These are phyloP conservation scores for Lagria hirta DNA, from an alignment of 2,888 invertebrate genomes.

Conservation along the genomic window DNA sequence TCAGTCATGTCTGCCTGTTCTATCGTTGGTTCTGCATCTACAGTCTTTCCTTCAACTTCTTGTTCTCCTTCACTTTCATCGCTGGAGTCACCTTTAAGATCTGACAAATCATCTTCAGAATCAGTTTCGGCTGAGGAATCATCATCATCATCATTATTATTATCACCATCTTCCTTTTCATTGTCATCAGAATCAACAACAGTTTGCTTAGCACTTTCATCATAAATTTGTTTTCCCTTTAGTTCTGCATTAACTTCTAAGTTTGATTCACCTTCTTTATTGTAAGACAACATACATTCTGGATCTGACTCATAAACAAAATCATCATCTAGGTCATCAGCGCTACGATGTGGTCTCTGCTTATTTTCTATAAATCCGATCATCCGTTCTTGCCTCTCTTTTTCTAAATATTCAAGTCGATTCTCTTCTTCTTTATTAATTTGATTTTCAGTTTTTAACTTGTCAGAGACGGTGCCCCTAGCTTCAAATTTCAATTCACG, in stretches of 20 bases:
- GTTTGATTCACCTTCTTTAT: constrained; percentile 46
- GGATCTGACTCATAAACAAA: constrained; percentile 64
- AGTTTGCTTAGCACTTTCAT: constrained; percentile 32
- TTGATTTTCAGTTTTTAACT: constrained; percentile 81
- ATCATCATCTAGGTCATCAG: constrained; percentile 87
- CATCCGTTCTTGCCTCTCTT: constrained; percentile 79
- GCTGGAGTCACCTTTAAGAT: constrained; percentile 55
- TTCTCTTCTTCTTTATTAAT: constrained; percentile 77
- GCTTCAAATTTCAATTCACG: constrained; percentile 81
- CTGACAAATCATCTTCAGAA: constrained; percentile 53
- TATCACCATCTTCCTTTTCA: constrained; percentile 27
- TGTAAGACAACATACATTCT: constrained; percentile 46
- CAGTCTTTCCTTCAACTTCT: constrained; percentile 37
- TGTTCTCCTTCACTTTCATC: constrained; percentile 50
- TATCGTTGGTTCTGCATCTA: constrained; percentile 27
- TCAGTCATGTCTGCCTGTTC: constrained; percentile 40
- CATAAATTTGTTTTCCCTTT: constrained; percentile 40
- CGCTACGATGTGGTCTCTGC: constrained; percentile 63
- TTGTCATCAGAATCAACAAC: too few species aligned
- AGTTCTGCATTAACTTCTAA: constrained; percentile 49
- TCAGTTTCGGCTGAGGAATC: constrained; percentile 37
- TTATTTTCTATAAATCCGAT: constrained; percentile 56
- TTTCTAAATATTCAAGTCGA: constrained; percentile 74
- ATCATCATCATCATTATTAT: constrained; percentile 42
- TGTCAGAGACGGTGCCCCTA: constrained; percentile 76